Evolutionary conservation across 2,888 invertebrate genomes (phyloP).

Genomic region (Chelonus formosanus): DNA sequence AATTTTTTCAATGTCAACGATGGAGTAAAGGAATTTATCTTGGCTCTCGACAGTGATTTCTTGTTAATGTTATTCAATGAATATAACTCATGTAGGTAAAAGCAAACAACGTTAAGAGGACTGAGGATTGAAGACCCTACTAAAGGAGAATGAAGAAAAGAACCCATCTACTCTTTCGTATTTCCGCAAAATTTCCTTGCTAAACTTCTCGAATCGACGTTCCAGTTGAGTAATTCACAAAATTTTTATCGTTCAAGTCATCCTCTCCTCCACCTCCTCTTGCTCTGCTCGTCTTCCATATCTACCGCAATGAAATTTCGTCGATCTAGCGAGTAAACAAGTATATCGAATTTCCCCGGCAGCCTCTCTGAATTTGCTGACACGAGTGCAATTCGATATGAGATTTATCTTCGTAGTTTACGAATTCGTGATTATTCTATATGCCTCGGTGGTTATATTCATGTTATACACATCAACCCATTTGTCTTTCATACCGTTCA

Average conservation of each 20-base stretch:
- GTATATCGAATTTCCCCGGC: conserved; percentile 28
- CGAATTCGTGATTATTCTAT: conserved; percentile 24
- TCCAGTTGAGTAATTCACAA: conserved; percentile 25
- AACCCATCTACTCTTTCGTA: conserved; percentile 20
- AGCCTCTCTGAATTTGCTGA: conserved; percentile 40
- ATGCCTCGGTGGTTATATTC: conserved; percentile 6
- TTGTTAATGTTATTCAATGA: conserved; percentile 22
- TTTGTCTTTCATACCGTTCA: conserved; percentile 19
- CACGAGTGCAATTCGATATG: conserved; percentile 38
- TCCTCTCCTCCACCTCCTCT: conserved; percentile 8
- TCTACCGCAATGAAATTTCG: conserved; percentile 35
- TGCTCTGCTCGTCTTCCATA: conserved; percentile 3
- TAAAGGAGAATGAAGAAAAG: conserved; percentile 5
- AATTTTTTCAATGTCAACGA: conserved; percentile 6
- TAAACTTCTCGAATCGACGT: conserved; percentile 34
- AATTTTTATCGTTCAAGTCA: conserved; percentile 26
- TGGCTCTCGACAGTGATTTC: background rate
- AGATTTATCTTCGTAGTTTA: conserved; percentile 41
- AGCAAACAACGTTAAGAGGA: background rate
- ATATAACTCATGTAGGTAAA: background rate
- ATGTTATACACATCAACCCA: background rate
- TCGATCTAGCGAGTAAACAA: conserved; percentile 41
- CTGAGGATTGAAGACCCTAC: background rate
- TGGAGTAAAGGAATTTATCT: conserved; percentile 12
- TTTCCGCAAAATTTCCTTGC: conserved; percentile 33